A percentile compares a stretch with the other conserved stretches of the same genome.
These are phyloP conservation scores for Gastracanthus pulcherrimus DNA, from an alignment of 2,888 invertebrate species.

Conservation along the genomic window DNA sequence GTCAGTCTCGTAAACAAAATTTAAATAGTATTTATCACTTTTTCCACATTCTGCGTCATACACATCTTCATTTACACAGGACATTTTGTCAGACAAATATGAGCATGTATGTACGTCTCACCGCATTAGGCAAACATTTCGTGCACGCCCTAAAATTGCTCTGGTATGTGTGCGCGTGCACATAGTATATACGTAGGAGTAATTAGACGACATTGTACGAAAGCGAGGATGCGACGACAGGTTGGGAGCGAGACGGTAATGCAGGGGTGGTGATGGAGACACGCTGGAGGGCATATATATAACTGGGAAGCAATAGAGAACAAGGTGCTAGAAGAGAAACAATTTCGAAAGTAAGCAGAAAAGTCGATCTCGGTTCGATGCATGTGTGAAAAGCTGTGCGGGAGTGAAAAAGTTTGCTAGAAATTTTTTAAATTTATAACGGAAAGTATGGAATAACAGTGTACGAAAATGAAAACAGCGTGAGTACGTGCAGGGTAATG, in stretches of 20 bases:
- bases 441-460: neutral
- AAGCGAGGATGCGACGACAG: conserved; percentile 24
- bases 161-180: neutral
- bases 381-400: too few species aligned
- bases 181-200: conserved; percentile 27
- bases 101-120: conserved; percentile 4
- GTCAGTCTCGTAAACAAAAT: neutral
- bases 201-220: conserved; percentile 45
- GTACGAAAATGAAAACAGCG: neutral
- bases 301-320: neutral
- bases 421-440: neutral
- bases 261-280: neutral
- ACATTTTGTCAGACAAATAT: conserved; percentile 25
- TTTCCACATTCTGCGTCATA: neutral
- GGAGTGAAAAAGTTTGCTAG: neutral
- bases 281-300: neutral
- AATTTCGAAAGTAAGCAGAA: conserved; percentile 14
- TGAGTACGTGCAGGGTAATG: neutral
- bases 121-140: conserved; percentile 36
- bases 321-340: neutral
- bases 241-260: conserved; percentile 22
- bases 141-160: conserved; percentile 29
- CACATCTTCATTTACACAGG: conserved; percentile 30
- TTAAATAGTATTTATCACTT: neutral
- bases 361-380: neutral